These are phyloP conservation scores for Dysmachus trigonus DNA, from an alignment of 2,888 invertebrate genomes.

Conservation along the genomic window DNA sequence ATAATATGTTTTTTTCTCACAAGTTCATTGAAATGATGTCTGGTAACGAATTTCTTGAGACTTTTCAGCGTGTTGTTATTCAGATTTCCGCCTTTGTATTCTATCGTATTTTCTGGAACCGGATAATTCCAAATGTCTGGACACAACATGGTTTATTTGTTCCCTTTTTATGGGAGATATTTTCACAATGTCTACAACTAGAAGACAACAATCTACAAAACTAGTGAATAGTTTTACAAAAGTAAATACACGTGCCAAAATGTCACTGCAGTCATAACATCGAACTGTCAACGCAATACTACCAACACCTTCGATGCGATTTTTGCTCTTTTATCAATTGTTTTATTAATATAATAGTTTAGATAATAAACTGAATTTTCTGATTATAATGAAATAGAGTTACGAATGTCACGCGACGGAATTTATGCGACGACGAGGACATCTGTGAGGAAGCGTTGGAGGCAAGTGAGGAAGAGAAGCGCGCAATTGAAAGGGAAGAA, in stretches of 20 bases:
- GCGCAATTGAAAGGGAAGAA: too few relatives aligned
- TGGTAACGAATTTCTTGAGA: slow-evolving; percentile 58
- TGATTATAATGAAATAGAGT: neutral
- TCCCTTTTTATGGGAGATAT: neutral
- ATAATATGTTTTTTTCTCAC: too few relatives aligned
- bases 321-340: neutral
- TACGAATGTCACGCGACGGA: neutral
- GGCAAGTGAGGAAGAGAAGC: too few relatives aligned
- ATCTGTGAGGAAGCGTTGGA: too few relatives aligned
- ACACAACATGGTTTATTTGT: slow-evolving; percentile 64
- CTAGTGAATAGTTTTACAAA: neutral
- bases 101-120: slow-evolving; percentile 63
- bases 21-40: slow-evolving; percentile 67
- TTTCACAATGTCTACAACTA: neutral
- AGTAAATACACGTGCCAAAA: neutral
- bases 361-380: neutral
- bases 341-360: neutral
- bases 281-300: neutral
- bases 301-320: neutral
- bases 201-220: neutral
- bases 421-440: too few relatives aligned
- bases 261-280: neutral
- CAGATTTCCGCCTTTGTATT: slow-evolving; percentile 57
- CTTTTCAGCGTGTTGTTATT: slow-evolving; percentile 51
- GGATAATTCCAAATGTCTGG: slow-evolving; percentile 69